Base-by-base conservation (phyloP, 2,113 vertebrate species). In the Nycticryphes semicollaris region DNA sequence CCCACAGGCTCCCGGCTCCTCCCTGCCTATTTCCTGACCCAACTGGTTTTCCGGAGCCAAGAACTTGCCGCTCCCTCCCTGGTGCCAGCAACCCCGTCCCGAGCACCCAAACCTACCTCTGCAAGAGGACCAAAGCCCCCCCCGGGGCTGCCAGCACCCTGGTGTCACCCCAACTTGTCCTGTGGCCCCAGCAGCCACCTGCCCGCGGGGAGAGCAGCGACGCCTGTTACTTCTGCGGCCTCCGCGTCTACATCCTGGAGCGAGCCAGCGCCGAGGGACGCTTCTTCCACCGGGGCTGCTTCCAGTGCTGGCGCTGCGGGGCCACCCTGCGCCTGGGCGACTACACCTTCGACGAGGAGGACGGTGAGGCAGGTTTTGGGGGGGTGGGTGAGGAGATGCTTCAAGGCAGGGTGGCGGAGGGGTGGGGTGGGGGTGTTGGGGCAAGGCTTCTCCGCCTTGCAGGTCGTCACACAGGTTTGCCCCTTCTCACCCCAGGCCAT, bases 281-380 rank as follows among this genome's bases (percentile, higher is more conserved):
- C 90, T 99, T 99, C 98, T 99, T 99, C 98, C 99, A 99, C 92
- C 98, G 99, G 9, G 96, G 98, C 94, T 99, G 99, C 97, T 99
- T 99, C 98, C 97, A 95, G 75, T 99, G 99, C 97, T 82, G 93
- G 35, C 80, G 2, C 50, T 99, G 99, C 48, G 88, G 98, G 84
- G 97, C 98, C 97, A 99, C 98, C 0, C 95, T 99, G 88, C 97
- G 99, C 90, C 98, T 99, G 68, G 99, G 99, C 3, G 98, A 98
- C 84, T 99, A 99, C 39, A 66, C 96, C 93, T 99, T 98, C 43
- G 37, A 98, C 59, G 96, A 97, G 74, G 91, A 87, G 37, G 98
- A 98, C 54, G 99, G 99, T 99, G 91, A 98, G 98, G 48, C 0
- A 3, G 86, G 21, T 5, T 37, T 3, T 39, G 47, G 12, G 43